Percentiles rank a stretch among this genome's conserved stretches.
phyloP scores from a whole-genome alignment of 2,797 vertebrate genomes.

The Zenarchopterus dispar region DNA sequence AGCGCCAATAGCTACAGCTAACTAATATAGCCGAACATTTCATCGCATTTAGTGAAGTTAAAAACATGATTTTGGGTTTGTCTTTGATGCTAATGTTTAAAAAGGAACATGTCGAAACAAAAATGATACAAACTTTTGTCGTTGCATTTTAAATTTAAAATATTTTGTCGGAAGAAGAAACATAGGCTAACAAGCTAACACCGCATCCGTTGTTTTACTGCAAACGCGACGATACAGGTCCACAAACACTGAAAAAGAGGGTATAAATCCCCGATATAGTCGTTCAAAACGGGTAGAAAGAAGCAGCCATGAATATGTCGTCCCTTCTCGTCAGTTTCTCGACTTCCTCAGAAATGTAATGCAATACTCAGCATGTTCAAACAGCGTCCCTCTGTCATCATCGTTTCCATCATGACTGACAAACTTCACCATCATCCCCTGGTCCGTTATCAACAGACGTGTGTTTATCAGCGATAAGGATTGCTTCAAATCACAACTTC shows the following conservation, averaged over 20 bases:
- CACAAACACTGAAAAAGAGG: slow-evolving; percentile 2
- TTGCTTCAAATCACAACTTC: not conserved
- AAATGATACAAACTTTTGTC: not conserved
- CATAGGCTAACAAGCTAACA: slow-evolving; percentile 64
- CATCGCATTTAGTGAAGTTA: slow-evolving; percentile 7
- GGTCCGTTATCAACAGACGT: not conserved
- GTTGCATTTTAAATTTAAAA: not conserved
- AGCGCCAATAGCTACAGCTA: slow-evolving; percentile 40
- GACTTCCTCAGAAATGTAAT: slow-evolving; percentile 61
- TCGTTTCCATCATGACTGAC: slow-evolving; percentile 25
- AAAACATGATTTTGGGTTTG: not conserved
- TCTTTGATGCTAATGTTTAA: not conserved
- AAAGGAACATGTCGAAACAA: not conserved
- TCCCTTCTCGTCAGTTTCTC: slow-evolving; percentile 13
- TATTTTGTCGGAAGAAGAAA: slow-evolving; percentile 2
- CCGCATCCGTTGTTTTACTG: slow-evolving; percentile 35
- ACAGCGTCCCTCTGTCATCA: slow-evolving; percentile 24
- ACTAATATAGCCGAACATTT: slow-evolving; percentile 18
- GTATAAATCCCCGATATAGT: not conserved
- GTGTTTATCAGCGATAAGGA: not conserved
- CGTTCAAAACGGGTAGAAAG: not conserved
- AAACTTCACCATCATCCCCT: slow-evolving; percentile 38
- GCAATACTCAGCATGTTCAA: slow-evolving; percentile 39
- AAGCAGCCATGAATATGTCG: not conserved
- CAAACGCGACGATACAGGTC: slow-evolving; percentile 27